Evolutionary conservation across 2,113 vertebrate species (phyloP), one percentile per base, ranked within the genome.

Genomic region (Artemisiospiza belli): DNA sequence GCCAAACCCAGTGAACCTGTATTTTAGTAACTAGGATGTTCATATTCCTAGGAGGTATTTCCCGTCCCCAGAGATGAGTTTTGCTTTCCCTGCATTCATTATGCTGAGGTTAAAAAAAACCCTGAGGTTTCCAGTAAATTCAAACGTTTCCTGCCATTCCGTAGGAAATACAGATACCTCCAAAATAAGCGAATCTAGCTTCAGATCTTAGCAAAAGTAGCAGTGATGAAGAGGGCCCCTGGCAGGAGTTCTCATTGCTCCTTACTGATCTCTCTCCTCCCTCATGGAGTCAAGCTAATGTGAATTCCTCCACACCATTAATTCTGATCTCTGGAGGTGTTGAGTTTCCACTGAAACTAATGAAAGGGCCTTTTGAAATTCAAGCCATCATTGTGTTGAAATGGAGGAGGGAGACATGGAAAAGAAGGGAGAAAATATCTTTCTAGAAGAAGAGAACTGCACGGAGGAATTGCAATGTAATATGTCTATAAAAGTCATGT

Each of bases 351-450:
- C 54, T 66, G 59, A 87, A 90, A 89, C 67, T 87, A 86, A 61
- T 75, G 79, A 93, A 82, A 86, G 52, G 63, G 31, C 47, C 66
- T 94, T 92, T 82, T 67, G 89, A 93, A 95, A 95, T 70, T 90
- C 58, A 95, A 64, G 41, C 82, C 47, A 68, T 89, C 66, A 5
- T 51, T 92, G 73, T 83, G 66, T 81, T 83, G 72, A 93, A 94
- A 63, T 55, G 55, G 46, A 74, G 49, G 76, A 78, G 1, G 6
- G 41, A 31, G 44, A 19, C 62, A 52, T 80, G 47, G 87, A 81
- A 94, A 74, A 70, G 67, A 89, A 89, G 49, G 61, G 52, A 69
- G 46, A 73, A 93, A 68, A 28, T 33, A 70, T 80, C 67, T 78
- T 91, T 69, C 55, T 12, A 31, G 55, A 86, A 83, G 82, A 88